Evolutionary conservation across 2,888 invertebrate species (phyloP).

Genomic region (Tetropium fuscum): DNA sequence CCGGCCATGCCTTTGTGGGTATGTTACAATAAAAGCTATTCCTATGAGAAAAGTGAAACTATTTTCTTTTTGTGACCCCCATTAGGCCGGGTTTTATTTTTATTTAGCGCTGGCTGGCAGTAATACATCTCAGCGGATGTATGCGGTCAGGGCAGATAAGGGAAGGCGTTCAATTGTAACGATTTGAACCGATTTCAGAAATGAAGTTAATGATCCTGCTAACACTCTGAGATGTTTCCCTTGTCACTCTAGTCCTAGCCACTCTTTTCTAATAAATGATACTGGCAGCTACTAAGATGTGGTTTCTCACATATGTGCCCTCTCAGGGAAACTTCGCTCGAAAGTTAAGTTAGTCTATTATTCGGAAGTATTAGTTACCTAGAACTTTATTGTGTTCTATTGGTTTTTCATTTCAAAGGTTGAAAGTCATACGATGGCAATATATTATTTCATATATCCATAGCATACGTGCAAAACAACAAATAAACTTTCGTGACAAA

Average conservation of each 20-base stretch:
- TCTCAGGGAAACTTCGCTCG: constrained; percentile 23
- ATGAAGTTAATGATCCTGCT: constrained; percentile 53
- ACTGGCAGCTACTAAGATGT: constrained; percentile 37
- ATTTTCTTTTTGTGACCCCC: not conserved
- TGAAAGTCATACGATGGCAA: no score
- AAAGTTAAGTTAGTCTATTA: constrained; percentile 20
- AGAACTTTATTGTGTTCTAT: not conserved
- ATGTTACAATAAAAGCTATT: no score
- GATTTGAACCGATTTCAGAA: constrained; percentile 44
- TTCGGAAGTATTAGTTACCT: constrained; percentile 3
- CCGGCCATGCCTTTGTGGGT: no score
- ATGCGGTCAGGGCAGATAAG: constrained; percentile 20
- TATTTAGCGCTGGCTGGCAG: constrained; percentile 14
- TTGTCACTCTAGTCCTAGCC: constrained; percentile 45
- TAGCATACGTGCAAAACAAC: no score
- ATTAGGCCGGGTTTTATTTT: not conserved
- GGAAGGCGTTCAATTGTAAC: constrained; percentile 18
- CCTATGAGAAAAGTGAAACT: not conserved
- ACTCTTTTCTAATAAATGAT: constrained; percentile 33
- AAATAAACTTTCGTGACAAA: no score
- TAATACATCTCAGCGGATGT: constrained; percentile 16
- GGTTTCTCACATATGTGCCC: constrained; percentile 35
- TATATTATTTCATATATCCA: no score
- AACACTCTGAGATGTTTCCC: constrained; percentile 56
- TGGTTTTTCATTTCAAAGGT: no score